Conservation (phyloP, 2,888 invertebrate species). For the Cryptus viduatorius region DNA sequence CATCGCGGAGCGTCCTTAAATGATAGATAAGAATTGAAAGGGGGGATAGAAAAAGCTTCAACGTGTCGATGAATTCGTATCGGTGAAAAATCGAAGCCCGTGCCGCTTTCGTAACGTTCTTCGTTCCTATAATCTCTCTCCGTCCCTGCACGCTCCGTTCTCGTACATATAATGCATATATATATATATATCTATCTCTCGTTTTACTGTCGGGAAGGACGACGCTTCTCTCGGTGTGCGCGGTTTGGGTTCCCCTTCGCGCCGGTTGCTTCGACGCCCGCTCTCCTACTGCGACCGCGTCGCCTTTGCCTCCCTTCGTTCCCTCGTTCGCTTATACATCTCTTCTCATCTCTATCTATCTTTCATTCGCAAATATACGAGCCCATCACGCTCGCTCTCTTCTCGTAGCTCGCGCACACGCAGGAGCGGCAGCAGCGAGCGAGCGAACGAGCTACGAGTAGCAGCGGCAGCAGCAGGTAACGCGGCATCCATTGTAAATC, state of each 20-base stretch:
- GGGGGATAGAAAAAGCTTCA: background rate
- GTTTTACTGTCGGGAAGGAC: conserved; percentile 24
- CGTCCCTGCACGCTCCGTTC: conserved; percentile 44
- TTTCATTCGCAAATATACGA: conserved; percentile 18
- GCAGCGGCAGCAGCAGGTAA: conserved; percentile 52
- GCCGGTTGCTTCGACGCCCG: conserved; percentile 37
- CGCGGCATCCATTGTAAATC: conserved; percentile 65
- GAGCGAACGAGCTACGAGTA: background rate
- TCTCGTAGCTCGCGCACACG: conserved; percentile 52
- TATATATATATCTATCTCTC: conserved; percentile 2
- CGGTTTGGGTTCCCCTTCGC: conserved; percentile 25
- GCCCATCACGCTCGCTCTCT: conserved; percentile 15
- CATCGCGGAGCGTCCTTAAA: background rate
- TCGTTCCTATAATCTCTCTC: conserved; percentile 61
- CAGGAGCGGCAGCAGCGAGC: conserved; percentile 42
- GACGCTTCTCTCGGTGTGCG: conserved; percentile 37
- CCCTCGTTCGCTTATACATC: conserved; percentile 64
- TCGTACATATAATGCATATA: background rate
- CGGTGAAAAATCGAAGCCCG: conserved; percentile 4
- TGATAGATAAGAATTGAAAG: background rate
- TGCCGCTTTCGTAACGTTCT: conserved; percentile 52
- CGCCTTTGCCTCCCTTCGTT: conserved; percentile 70
- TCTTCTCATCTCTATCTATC: conserved; percentile 46
- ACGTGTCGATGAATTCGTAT: conserved; percentile 47
- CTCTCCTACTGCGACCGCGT: conserved; percentile 40